Conservation (phyloP, 2,113 vertebrate genomes). For the Scophthalmus maximus region DNA sequence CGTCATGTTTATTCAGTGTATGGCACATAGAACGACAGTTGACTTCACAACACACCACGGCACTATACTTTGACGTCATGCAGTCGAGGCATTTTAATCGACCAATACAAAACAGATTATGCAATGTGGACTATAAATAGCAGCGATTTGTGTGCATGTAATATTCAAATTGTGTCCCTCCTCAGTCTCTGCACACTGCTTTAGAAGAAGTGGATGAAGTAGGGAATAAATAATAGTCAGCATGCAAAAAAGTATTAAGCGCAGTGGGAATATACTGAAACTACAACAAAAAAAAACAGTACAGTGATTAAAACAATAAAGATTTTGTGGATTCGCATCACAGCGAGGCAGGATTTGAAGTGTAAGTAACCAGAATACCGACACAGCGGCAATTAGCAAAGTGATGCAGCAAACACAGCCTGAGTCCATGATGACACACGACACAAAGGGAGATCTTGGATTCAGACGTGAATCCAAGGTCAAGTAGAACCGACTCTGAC, state of each 20-base stretch:
- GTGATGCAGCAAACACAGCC: slow-evolving; percentile 74
- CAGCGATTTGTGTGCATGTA: background rate
- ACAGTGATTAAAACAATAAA: background rate
- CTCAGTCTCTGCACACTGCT: too few species aligned
- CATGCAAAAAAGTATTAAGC: slow-evolving; percentile 27
- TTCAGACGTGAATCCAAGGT: slow-evolving; percentile 24
- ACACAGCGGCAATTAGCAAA: slow-evolving; percentile 28
- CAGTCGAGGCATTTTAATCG: slow-evolving; percentile 40
- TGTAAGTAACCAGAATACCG: background rate
- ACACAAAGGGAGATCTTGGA: slow-evolving; percentile 20
- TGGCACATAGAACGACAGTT: slow-evolving; percentile 71
- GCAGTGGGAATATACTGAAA: background rate
- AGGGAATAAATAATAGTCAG: background rate
- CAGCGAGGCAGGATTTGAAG: background rate
- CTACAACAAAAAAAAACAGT: background rate
- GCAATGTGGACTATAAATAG: background rate
- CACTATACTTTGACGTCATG: slow-evolving; percentile 69
- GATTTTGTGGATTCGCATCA: background rate
- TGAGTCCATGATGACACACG: background rate
- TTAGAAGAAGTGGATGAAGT: too few species aligned
- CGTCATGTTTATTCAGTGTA: slow-evolving; percentile 58
- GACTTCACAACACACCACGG: slow-evolving; percentile 76
- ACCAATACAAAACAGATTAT: background rate
- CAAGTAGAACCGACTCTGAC: background rate
- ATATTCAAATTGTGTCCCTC: too few species aligned